Evolutionary conservation across 2,113 vertebrate species (phyloP).

Genomic region (Pomatorhinus ruficollis): DNA sequence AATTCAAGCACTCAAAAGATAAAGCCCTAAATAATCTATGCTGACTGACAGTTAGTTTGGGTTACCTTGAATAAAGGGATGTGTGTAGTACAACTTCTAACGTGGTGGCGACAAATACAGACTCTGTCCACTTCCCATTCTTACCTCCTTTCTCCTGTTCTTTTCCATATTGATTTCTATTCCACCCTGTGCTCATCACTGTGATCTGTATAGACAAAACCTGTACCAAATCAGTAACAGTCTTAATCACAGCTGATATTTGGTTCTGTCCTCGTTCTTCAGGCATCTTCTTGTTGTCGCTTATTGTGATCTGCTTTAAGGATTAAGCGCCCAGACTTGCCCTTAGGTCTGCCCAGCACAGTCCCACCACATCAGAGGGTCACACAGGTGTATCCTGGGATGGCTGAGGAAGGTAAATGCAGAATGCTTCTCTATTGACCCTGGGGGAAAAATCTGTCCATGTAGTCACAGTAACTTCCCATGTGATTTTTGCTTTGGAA

Average conservation of each 20-base stretch:
- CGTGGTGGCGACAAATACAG: accelerated
- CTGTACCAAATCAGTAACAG: not conserved
- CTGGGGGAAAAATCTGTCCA: not conserved
- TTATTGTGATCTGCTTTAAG: conserved; percentile 8
- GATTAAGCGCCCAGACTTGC: not conserved
- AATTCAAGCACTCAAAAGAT: not conserved
- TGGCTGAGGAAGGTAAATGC: not conserved
- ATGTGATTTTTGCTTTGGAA: not conserved
- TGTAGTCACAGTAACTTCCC: not conserved
- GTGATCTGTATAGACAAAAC: not conserved
- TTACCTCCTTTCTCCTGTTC: not conserved
- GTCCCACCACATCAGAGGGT: not conserved
- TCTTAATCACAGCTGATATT: not conserved
- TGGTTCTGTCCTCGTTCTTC: not conserved
- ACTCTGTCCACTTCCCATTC: accelerated
- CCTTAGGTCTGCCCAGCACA: not conserved
- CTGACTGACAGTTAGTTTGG: not conserved
- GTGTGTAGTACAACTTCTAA: not conserved
- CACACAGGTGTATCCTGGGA: not conserved
- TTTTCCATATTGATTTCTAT: not conserved
- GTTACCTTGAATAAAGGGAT: not conserved
- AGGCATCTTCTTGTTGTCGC: not conserved
- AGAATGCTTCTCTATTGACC: not conserved
- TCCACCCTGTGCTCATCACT: not conserved
- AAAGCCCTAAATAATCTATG: not conserved